These are phyloP conservation scores for Ptychadena robeensis DNA, from an alignment of 2,797 vertebrate species.

Conservation along the genomic window DNA sequence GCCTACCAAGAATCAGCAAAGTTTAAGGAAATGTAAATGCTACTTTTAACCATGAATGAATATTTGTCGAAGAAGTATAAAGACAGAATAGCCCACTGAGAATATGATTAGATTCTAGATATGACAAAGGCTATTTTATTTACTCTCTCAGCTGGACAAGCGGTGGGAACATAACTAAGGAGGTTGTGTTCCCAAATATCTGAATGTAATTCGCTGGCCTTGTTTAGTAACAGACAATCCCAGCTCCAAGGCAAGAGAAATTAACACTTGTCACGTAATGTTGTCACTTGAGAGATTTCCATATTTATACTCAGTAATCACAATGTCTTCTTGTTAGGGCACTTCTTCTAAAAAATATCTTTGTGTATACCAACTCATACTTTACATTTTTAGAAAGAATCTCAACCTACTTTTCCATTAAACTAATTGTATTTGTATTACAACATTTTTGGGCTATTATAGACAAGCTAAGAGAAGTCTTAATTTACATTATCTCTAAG, in stretches of 20 bases:
- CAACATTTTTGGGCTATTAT: not conserved
- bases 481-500: not conserved
- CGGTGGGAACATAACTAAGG: conserved; percentile 43
- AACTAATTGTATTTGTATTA: no score
- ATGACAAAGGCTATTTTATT: conserved; percentile 51
- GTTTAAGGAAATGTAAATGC: conserved; percentile 12
- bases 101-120: conserved; percentile 47
- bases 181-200: conserved; percentile 25
- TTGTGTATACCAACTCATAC: not conserved
- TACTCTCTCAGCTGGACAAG: conserved; percentile 30
- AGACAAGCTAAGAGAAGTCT: not conserved
- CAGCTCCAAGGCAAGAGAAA: conserved; percentile 1
- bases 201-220: conserved; percentile 8
- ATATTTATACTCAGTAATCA: conserved; percentile 2
- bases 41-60: conserved; percentile 35
- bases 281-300: not conserved
- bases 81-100: conserved; percentile 47
- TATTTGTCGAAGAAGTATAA: conserved; percentile 28
- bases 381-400: not conserved
- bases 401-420: not conserved
- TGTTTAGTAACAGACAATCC: conserved; percentile 14
- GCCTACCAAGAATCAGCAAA: not conserved
- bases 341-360: conserved; percentile 9
- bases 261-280: conserved; percentile 15
- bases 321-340: conserved; percentile 1